Conservation (phyloP, 2,113 vertebrate genomes). For the Patagioenas fasciata region DNA sequence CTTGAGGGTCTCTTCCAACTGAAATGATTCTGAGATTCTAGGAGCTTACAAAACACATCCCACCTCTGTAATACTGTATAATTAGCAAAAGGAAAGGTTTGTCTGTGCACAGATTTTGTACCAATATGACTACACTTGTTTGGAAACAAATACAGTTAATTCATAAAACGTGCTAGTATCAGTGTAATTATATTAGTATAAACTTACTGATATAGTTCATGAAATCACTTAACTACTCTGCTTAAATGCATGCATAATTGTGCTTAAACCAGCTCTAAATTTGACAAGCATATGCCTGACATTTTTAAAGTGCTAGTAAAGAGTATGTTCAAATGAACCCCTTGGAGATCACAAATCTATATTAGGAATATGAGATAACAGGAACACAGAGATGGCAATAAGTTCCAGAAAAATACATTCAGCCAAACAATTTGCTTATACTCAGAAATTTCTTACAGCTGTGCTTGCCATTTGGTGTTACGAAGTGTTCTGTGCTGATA, state of each 20-base stretch:
- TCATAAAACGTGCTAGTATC: background rate
- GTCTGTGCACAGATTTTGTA: background rate
- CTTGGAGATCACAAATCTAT: background rate
- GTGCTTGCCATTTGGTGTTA: background rate
- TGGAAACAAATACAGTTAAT: background rate
- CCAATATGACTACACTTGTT: background rate
- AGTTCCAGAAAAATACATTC: background rate
- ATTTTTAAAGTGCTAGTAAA: background rate
- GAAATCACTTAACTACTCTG: background rate
- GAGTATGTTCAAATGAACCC: background rate
- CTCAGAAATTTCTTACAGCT: background rate
- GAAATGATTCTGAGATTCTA: too few species aligned
- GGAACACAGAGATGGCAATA: background rate
- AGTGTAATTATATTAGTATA: background rate
- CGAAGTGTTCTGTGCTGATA: background rate
- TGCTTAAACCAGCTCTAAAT: background rate
- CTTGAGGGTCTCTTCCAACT: too few species aligned
- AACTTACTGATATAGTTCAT: background rate
- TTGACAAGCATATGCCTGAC: constrained; percentile 26
- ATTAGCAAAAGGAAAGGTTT: background rate
- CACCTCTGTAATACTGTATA: background rate
- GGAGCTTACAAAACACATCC: background rate
- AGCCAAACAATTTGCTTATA: background rate
- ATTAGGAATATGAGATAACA: background rate
- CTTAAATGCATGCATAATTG: background rate